Base-by-base conservation (phyloP, 2,888 invertebrate species). In the Andrena bicolor region DNA sequence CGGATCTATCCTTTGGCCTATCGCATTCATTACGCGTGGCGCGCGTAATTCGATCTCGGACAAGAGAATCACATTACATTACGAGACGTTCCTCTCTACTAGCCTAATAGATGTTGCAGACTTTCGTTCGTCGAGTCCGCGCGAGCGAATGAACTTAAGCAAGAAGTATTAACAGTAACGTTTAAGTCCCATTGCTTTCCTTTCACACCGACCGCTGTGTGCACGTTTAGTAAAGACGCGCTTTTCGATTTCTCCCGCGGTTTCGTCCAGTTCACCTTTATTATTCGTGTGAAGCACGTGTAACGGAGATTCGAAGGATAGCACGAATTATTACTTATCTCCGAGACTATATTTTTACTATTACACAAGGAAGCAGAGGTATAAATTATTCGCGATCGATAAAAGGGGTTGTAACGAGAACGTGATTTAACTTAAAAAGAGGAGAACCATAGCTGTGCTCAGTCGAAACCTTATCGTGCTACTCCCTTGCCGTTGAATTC, bases 1-100 rank as follows among this genome's bases (percentile, higher is more conserved):
- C 63, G 64, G 76, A 81, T 69, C 66, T 76, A 78, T 88, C 69
- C 73, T 86, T 88, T 83, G 86, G 90, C 89, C 88, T 90, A 90
- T 74, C 73, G 80, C 76, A 56, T 56, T 87, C 76, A 69, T 75
- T 72, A 80, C 61, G 58, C 49, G 70, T 64, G 82, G 68, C 65
- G 63, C 65, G 63, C 66, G 51, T 70, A 75, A 74, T 78, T 64
- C 60, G 48, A 73, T 86, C 71, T 79, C 68, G 35, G 23, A 26
- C 28, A 58, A 60, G 72, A 72, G 74, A 81, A 85, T 75, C 61
- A 76, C 61, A 78, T 72, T 32, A 49, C 83, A 75, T 83, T 79
- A 75, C 69, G 53, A 80, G 79, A 80, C 83, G 88, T 89, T 90
- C 84, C 87, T 87, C 75, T 76, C 76, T 73, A 68, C 76, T 85